Evolutionary conservation across 2,113 vertebrate species (phyloP).

Genomic region (Nesogale talazaci): DNA sequence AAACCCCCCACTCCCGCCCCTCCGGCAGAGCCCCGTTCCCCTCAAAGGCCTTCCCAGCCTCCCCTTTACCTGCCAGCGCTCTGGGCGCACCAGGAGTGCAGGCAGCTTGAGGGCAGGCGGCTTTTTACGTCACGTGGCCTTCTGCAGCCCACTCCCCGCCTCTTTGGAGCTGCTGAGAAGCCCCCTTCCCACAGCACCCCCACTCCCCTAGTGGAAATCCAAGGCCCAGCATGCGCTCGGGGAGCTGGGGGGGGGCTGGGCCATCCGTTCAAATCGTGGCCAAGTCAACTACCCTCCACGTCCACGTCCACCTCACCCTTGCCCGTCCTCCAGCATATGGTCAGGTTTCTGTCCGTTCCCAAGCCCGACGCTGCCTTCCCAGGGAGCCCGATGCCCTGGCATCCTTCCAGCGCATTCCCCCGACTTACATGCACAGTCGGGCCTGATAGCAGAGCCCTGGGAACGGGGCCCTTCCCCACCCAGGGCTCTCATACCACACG

Average conservation of each 20-base stretch:
- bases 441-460: background rate
- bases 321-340: background rate
- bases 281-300: background rate
- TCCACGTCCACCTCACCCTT: background rate
- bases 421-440: background rate
- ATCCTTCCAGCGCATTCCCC: conserved; percentile 8
- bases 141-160: background rate
- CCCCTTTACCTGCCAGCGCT: background rate
- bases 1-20: too few relatives aligned
- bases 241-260: background rate
- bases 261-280: background rate
- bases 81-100: background rate
- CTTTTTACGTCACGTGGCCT: background rate
- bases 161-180: background rate
- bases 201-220: background rate
- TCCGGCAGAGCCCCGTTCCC: background rate
- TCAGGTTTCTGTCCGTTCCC: conserved; percentile 3
- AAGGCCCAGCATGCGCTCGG: background rate
- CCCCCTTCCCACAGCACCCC: background rate
- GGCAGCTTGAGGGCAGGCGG: background rate
- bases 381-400: background rate
- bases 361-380: background rate
- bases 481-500: conserved; percentile 1
- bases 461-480: background rate
- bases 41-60: background rate